Evolutionary conservation across 2,113 vertebrate species (phyloP), one percentile per base, ranked within the genome.

Genomic region (Leptosomus discolor): DNA sequence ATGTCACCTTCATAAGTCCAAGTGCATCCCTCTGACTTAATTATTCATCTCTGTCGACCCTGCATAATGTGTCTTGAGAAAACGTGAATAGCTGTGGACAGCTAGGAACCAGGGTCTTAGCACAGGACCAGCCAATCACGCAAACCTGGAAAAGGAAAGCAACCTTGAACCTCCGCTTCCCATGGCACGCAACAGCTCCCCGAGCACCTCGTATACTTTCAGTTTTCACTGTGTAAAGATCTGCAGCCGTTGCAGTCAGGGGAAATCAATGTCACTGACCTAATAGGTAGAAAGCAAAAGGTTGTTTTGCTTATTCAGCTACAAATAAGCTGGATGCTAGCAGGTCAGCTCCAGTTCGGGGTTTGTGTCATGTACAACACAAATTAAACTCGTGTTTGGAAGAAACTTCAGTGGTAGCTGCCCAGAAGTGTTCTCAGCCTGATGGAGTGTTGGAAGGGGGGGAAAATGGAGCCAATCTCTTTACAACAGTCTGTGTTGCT

Each of bases 291-390:
- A 93, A 88, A 97, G 93, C 63, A 87, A 96, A 97, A 75, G 50
- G 89, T 86, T 92, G 70, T 94, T 98, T 97, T 96, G 94, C 96
- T 97, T 97, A 96, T 97, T 97, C 87, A 93, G 94, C 92, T 53
- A 32, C 91, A 67, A 50, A 85, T 50, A 63, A 90, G 61, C 73
- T 70, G 27, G 73, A 92, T 69, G 73, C 24, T 48, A 92, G 75
- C 86, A 92, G 84, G 45, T 80, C 60, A 95, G 51, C 84, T 75
- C 39, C 61, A 54, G 56, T 29, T 86, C 73, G 83, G 91, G 69
- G 29, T 67, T 93, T 95, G 32, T 87, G 92, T 94, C 87, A 48
- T 94, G 95, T 97, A 95, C 6, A 45, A 97, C 94, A 94, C 36
- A 84, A 89, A 92, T 96, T 92, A 92, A 93, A 96, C 87, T 81